Evolutionary conservation across 2,113 vertebrate species (phyloP).

Genomic region (Gymnocephalus cernua): DNA sequence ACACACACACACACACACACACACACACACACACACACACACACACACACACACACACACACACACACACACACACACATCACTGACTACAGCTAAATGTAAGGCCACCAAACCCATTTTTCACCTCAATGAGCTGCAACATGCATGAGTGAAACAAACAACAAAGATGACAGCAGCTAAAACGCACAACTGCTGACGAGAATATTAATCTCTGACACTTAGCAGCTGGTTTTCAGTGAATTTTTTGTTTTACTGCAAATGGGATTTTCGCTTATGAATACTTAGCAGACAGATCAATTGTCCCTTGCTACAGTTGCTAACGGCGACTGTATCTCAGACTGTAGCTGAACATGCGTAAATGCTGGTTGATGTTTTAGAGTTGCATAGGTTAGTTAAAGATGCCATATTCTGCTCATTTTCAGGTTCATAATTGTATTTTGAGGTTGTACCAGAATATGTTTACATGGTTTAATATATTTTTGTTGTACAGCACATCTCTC

Average conservation of each 20-base stretch:
- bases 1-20: no score
- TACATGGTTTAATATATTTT: no score
- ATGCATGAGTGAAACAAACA: background rate
- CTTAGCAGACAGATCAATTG: background rate
- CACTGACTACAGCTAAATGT: slow-evolving; percentile 27
- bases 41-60: background rate
- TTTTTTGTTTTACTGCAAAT: background rate
- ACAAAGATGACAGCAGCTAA: background rate
- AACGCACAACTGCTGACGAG: background rate
- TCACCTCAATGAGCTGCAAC: slow-evolving; percentile 2
- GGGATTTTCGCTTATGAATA: background rate
- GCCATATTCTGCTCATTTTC: no score
- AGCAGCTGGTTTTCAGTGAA: background rate
- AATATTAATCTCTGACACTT: background rate
- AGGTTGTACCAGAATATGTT: no score
- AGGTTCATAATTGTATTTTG: no score
- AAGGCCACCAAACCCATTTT: slow-evolving; percentile 18
- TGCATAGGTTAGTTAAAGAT: no score
- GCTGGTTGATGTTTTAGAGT: background rate
- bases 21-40: no score
- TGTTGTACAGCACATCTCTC: no score
- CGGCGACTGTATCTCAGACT: background rate
- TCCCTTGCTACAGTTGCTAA: background rate
- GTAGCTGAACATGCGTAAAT: background rate
- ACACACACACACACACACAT: background rate